Base-by-base conservation (phyloP, 2,888 invertebrate species). In the Electrophaes corylata region DNA sequence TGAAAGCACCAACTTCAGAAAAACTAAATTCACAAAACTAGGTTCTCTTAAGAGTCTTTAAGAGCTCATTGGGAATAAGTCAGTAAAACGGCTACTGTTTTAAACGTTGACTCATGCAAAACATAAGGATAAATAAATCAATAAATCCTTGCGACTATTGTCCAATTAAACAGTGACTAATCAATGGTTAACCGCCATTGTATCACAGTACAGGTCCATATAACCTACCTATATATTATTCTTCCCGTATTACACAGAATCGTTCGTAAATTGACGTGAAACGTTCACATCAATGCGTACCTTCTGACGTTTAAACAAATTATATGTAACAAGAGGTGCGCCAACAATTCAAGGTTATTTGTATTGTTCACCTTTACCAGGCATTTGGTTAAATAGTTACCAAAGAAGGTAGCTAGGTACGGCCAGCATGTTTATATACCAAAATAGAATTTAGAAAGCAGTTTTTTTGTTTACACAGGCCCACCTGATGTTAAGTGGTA, bases 311-410 rank as follows among this genome's bases (percentile, higher is more conserved):
- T 43, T n/a, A n/a, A n/a, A n/a, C n/a, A 39, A 57, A 49, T 62
- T 52, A 60, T 57, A 57, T 68, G 66, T 67, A 67, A 48, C 65
- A 64, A 59, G 72, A 80, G 76, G 76, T 68, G 76, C 64, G 75
- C 69, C 70, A 60, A 59, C 66, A 49, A 49, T 72, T 72, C 81
- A 83, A 83, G 82, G 83, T 73, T 75, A 77, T 71, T 79, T 66
- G 64, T 62, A 68, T 75, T 61, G 55, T 35, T 53, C 76, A 81
- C 81, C 83, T 83, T 74, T 26, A 39, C 65, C 60, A 64, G 64
- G 37, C 64, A 62, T 71, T 72, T 57, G 63, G 44, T 33, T 53
- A 41, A 55, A 46, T 49, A 55, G 16, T 53, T 33, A 19, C 8
- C 33, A 6, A 33, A 12, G 12, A 33, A 33, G 12, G 33, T 12